Evolutionary conservation across 2,888 invertebrate species (phyloP).

Genomic region (Synergus umbraculus): DNA sequence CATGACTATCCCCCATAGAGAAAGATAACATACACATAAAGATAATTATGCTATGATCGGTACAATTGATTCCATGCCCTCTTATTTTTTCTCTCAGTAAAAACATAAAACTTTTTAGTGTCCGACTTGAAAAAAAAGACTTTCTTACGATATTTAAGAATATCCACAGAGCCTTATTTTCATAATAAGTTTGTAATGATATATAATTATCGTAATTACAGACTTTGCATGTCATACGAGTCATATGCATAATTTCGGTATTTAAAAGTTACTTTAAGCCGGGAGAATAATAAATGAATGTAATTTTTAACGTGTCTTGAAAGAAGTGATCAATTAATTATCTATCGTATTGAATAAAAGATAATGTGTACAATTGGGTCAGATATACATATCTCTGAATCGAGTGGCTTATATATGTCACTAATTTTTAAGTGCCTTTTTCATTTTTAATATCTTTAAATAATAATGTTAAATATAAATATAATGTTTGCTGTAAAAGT

Average conservation of each 20-base stretch:
- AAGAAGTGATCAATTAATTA: not conserved
- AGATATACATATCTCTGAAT: too few species aligned
- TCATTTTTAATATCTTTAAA: not conserved
- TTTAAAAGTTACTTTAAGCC: not conserved
- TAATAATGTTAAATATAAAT: not conserved
- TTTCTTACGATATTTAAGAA: not conserved
- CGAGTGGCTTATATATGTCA: too few species aligned
- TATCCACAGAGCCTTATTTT: not conserved
- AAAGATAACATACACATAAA: not conserved
- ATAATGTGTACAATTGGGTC: too few species aligned
- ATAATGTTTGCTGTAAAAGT: not conserved
- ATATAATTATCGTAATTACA: not conserved
- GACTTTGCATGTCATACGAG: not conserved
- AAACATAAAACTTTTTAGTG: not conserved
- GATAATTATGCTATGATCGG: not conserved
- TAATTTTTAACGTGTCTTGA: not conserved
- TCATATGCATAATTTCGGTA: not conserved
- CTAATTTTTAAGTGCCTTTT: too few species aligned
- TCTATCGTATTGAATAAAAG: too few species aligned
- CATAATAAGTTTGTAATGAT: not conserved
- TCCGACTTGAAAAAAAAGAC: not conserved
- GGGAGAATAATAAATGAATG: not conserved
- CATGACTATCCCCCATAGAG: not conserved
- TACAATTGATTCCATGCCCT: not conserved
- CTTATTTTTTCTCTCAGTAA: not conserved